Evolutionary conservation across 2,888 invertebrate genomes (phyloP), one percentile per base, ranked within the genome.

Genomic region (Hyalella azteca): DNA sequence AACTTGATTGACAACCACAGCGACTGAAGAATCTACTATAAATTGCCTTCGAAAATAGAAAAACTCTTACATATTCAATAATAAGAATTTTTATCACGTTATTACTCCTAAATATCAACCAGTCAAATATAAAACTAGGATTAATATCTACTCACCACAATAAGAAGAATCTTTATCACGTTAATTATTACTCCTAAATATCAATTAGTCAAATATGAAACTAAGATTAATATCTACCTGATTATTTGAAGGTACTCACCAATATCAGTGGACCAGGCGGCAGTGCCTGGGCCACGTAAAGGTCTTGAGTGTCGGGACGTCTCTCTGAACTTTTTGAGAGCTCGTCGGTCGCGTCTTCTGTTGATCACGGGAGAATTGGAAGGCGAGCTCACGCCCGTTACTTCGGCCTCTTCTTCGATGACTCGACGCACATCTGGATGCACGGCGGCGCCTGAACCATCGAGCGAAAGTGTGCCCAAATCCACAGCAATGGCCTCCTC

Each of bases 271-370:
- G 75, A 41, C 75, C 75, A 75, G 7, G 41, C 75, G 5, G 36
- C 32, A 13, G 41, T 29, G 19, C 75, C 75, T 29, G 75, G 45
- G n/a, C 75, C 75, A n/a, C 75, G 40, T 26, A 41, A 26, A 11
- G 75, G 40, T n/a, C 75, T 40, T 13, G 75, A 75, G 75, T 41
- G 75, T 29, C 75, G n/a, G n/a, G 78, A 78, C 3, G 78, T 60
- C 22, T 79, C 79, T 2, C 73, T n/a, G 49, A 73, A 79, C 49
- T 79, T 79, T 39, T 79, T 79, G 39, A 79, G 73, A 45, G 48
- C 73, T 32, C 79, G 32, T 11, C 79, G 26, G 73, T 79, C 79
- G 15, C 79, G 32, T 48, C 79, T 79, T 49, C 79, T 45, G 50
- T 50, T 79, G 73, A 79, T 73, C 11, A 73, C 73, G 15, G 79